Conservation (phyloP, 1,140 invertebrate genomes). For the Helicoverpa zea region DNA sequence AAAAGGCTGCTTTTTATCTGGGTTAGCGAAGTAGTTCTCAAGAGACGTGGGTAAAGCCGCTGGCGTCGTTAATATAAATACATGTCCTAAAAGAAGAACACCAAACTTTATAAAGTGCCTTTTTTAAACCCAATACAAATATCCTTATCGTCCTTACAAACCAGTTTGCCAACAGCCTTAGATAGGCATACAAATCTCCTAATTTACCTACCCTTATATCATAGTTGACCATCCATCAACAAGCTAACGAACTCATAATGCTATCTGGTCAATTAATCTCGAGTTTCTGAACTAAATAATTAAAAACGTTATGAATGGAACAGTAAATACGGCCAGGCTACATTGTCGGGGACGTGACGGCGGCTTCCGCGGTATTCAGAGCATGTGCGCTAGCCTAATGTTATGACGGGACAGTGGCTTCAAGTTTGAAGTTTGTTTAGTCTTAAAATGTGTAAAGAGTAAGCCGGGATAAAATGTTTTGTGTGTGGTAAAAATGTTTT, state of each 20-base stretch:
- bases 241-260: constrained; percentile 49
- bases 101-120: not conserved
- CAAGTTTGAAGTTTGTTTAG: not conserved
- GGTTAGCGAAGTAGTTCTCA: too few relatives aligned
- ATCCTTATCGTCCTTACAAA: too few relatives aligned
- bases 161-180: not conserved
- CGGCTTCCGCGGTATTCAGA: constrained; percentile 54
- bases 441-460: not conserved
- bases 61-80: too few relatives aligned
- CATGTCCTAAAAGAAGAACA: too few relatives aligned
- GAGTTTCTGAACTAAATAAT: constrained; percentile 51
- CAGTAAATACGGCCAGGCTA: constrained; percentile 55
- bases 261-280: constrained; percentile 59
- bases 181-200: not conserved
- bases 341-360: constrained; percentile 54
- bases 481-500: too few relatives aligned
- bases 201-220: not conserved
- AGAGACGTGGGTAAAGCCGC: too few relatives aligned
- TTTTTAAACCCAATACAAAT: not conserved
- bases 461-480: too few relatives aligned
- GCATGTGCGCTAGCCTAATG: constrained; percentile 39
- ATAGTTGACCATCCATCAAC: constrained; percentile 5
- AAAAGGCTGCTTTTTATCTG: too few relatives aligned
- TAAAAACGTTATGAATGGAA: constrained; percentile 57
- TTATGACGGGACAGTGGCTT: constrained; percentile 16